Conservation (phyloP, 2,797 vertebrate species). For the Numenius phaeopus region DNA sequence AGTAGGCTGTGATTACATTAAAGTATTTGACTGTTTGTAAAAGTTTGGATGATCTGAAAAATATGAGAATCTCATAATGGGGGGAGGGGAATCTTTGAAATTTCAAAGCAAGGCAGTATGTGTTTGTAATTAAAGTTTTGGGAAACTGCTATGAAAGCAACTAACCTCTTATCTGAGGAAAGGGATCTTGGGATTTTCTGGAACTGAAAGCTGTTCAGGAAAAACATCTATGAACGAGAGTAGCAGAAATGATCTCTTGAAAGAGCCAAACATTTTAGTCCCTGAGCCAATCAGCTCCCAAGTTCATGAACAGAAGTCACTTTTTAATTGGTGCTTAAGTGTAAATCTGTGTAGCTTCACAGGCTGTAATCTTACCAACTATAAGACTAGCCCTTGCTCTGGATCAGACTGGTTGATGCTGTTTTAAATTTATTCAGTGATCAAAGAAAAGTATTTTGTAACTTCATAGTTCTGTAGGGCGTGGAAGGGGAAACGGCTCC, state of each 20-base stretch:
- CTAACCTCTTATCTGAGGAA: neutral
- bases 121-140: neutral
- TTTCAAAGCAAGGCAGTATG: neutral
- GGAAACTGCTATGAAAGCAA: neutral
- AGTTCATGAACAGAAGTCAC: neutral
- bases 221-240: neutral
- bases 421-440: neutral
- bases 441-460: neutral
- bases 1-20: neutral
- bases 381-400: neutral
- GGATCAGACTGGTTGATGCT: neutral
- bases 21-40: neutral
- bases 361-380: neutral
- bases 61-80: neutral
- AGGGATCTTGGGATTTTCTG: neutral
- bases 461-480: neutral
- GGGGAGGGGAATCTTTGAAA: neutral
- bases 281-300: neutral
- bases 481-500: neutral
- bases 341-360: neutral
- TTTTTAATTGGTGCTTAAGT: neutral
- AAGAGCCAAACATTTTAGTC: neutral
- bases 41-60: neutral
- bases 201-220: neutral
- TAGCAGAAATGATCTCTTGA: neutral